A percentile compares a stretch with the other conserved stretches of the same genome.
These are phyloP conservation scores for Desmophyllum pertusum DNA, from an alignment of 92 coral and sea anemone species.

Conservation along the genomic window DNA sequence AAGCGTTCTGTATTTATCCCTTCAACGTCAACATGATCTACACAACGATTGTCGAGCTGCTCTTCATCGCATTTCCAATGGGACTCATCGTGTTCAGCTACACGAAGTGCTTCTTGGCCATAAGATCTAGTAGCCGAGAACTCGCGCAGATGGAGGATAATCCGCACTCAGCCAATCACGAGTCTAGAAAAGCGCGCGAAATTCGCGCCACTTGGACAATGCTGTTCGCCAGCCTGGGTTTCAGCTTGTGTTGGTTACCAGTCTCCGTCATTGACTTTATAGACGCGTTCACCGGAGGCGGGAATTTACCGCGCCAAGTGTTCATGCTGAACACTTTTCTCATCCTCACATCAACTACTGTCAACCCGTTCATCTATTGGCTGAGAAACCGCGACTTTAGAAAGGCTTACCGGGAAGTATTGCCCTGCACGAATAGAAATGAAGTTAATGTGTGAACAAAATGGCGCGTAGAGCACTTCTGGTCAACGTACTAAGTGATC, in stretches of 20 bases:
- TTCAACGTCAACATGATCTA: constrained; percentile 66
- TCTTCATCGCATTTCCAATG: constrained; percentile 65
- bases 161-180: constrained; percentile 10
- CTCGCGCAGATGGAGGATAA: constrained; percentile 58
- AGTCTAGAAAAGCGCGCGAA: constrained; percentile 59
- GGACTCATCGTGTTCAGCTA: constrained; percentile 61
- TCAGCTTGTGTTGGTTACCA: constrained; percentile 68
- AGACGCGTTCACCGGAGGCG: constrained; percentile 48
- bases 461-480: too few relatives aligned
- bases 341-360: constrained; percentile 54
- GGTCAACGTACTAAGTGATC: too few relatives aligned
- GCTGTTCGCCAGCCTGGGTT: constrained; percentile 73
- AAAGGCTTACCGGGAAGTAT: constrained; percentile 56
- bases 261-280: constrained; percentile 54
- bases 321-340: constrained; percentile 70
- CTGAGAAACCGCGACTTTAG: constrained; percentile 64
- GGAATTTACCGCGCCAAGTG: constrained; percentile 72
- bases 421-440: neutral
- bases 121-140: constrained; percentile 60
- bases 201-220: constrained; percentile 70
- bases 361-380: constrained; percentile 79
- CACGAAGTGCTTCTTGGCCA: constrained; percentile 57
- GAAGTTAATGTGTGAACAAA: neutral
- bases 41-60: constrained; percentile 62
- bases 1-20: constrained; percentile 71